Conservation (phyloP, 2,113 vertebrate genomes). For the Platanista minor region DNA sequence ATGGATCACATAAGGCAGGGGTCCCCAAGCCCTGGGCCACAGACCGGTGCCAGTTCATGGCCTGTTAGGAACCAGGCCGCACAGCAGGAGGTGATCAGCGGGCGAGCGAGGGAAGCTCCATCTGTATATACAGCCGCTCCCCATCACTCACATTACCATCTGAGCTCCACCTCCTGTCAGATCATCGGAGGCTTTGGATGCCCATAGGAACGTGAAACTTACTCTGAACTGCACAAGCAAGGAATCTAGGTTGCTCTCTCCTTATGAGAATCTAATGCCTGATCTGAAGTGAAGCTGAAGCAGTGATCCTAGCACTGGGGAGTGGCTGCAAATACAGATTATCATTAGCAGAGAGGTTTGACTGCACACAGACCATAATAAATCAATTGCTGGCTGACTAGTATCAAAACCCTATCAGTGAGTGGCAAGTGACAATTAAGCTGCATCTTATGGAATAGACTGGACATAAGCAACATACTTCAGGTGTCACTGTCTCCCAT, state of each 20-base stretch:
- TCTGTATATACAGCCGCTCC: background rate
- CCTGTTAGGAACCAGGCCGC: background rate
- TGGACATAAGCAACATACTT: too few species aligned
- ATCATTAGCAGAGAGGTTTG: too few species aligned
- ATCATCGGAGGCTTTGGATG: background rate
- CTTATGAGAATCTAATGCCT: background rate
- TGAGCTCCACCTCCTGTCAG: background rate
- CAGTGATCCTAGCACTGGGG: too few species aligned
- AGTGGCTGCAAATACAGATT: too few species aligned
- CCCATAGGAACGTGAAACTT: background rate
- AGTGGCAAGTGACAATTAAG: too few species aligned
- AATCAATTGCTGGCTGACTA: too few species aligned
- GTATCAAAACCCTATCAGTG: too few species aligned
- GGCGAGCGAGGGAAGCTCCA: accelerated
- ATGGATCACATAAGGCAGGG: background rate
- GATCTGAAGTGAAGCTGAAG: background rate
- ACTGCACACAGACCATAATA: too few species aligned
- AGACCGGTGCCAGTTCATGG: background rate
- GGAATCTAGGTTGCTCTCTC: background rate
- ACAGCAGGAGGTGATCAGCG: accelerated
- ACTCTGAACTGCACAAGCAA: background rate
- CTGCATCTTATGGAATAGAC: too few species aligned
- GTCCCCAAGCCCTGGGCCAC: background rate
- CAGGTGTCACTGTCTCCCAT: too few species aligned
- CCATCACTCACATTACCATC: accelerated